Percentiles rank a stretch among this genome's conserved stretches.
Conservation (phyloP, 2,797 vertebrate species). For the Acestrorhynchus altus region DNA sequence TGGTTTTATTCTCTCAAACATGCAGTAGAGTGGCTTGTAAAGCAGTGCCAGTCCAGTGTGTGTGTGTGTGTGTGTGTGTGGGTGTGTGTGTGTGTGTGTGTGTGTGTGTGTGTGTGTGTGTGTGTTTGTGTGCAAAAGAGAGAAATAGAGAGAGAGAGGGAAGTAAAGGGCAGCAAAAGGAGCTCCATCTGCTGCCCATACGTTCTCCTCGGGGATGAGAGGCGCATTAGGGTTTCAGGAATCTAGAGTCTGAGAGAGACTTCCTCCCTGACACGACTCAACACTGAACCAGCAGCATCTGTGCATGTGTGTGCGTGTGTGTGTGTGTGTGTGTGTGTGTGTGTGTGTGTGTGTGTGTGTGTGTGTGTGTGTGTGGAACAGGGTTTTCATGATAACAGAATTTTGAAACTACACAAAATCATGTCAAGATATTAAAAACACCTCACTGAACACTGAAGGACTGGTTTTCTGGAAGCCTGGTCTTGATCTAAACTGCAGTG, state of each 20-base stretch:
- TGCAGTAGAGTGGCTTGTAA: not conserved
- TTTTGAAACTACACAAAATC: too few species aligned
- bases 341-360: slow-evolving; percentile 13
- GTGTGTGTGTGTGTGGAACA: not conserved
- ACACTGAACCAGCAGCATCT: not conserved
- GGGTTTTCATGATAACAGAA: too few species aligned
- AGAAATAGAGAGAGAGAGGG: not conserved
- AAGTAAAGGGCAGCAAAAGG: slow-evolving; percentile 15
- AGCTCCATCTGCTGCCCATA: slow-evolving; percentile 67
- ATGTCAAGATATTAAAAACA: too few species aligned
- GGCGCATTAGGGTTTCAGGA: slow-evolving; percentile 73
- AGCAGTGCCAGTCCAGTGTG: not conserved
- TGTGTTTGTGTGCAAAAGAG: slow-evolving; percentile 9
- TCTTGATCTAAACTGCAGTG: too few species aligned
- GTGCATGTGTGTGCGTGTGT: slow-evolving; percentile 11
- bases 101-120: slow-evolving; percentile 40
- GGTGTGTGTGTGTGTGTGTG: too few species aligned
- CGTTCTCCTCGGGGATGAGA: slow-evolving; percentile 56
- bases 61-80: slow-evolving; percentile 33
- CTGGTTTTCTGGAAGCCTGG: too few species aligned
- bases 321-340: slow-evolving; percentile 16
- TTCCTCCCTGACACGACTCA: slow-evolving; percentile 57
- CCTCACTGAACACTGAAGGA: too few species aligned
- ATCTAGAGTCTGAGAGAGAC: slow-evolving; percentile 71
- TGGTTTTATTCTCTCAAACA: not conserved